A percentile compares a stretch with the other conserved stretches of the same genome.
Evolutionary conservation across 2,113 vertebrate genomes (phyloP).

Genomic region (Lethenteron camtschaticum): DNA sequence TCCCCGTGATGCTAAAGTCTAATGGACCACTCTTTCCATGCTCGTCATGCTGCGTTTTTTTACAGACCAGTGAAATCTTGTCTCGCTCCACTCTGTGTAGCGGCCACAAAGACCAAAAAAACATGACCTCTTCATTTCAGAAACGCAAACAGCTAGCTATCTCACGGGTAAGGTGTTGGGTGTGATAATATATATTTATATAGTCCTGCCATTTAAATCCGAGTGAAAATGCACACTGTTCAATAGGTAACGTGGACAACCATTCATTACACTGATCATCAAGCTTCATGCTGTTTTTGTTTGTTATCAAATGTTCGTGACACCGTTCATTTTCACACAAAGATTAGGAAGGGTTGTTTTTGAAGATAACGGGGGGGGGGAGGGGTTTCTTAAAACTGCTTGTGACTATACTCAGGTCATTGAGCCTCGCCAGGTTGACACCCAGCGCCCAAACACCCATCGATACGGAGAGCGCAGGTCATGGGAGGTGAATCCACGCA

Average conservation of each 20-base stretch:
- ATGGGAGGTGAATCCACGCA: constrained; percentile 30
- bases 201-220: too few species aligned
- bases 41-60: background rate
- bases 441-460: constrained; percentile 53
- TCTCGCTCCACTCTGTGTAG: constrained; percentile 85
- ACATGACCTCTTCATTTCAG: constrained; percentile 98
- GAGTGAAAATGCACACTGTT: too few species aligned
- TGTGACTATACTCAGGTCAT: constrained; percentile 32
- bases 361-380: too few species aligned
- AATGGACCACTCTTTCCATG: too few species aligned
- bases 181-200: background rate
- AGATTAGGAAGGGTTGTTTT: too few species aligned
- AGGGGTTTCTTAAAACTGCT: too few species aligned
- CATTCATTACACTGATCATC: too few species aligned
- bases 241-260: too few species aligned
- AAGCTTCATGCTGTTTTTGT: too few species aligned
- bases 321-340: too few species aligned
- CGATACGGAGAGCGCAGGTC: constrained; percentile 64
- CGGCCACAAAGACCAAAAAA: constrained; percentile 99
- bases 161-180: constrained; percentile 48
- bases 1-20: too few species aligned
- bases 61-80: constrained; percentile 86
- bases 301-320: too few species aligned
- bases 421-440: constrained; percentile 64
- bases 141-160: constrained; percentile 81